Base-by-base conservation (phyloP, 2,113 vertebrate genomes). In the Pogonocichla stellata region DNA sequence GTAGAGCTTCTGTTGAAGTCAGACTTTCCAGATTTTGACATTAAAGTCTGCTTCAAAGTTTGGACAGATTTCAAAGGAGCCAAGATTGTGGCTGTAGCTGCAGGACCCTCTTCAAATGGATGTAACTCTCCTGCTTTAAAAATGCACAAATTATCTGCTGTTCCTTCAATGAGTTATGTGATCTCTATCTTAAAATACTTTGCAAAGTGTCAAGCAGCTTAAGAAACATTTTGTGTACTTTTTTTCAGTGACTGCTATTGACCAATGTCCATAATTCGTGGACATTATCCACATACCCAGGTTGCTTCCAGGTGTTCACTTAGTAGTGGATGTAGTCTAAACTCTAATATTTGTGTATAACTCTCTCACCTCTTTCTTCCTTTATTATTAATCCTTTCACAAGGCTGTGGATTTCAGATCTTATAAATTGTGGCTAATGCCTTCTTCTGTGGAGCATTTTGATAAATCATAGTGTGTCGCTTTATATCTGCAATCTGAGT, bases 401-500 rank as follows among this genome's bases (percentile, higher is more conserved):
- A 82, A 75, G 28, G 53, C 47, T 67, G 31, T 75, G 28, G 24
- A 87, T 94, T 93, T 91, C 54, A 73, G 58, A 57, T 85, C 75
- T 86, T 77, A 33, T 88, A 79, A 91, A 79, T 88, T 87, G 73
- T 91, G 45, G 45, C 82, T 93, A 91, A 80, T 74, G 45, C 56
- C 22, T 85, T 84, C 43, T 84, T 85, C 54, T 89, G n/a, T 82
- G 54, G 57, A 79, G 20, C 16, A 28, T 95, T 95, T 56, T 82
- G 93, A 91, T 91, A 91, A 87, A 95, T 95, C 87, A 42, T 20
- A 62, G 29, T 42, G 29, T 89, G 73, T 79, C 18, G 24, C 50
- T 80, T 92, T 53, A 6, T 72, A 54, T 81, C 89, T 87, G 42
- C 89, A 92, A 94, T 96, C 87, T 85, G 29, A 85, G 54, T 70